These are phyloP conservation scores for Limosa lapponica DNA, from an alignment of 2,797 vertebrate species.

Conservation along the genomic window DNA sequence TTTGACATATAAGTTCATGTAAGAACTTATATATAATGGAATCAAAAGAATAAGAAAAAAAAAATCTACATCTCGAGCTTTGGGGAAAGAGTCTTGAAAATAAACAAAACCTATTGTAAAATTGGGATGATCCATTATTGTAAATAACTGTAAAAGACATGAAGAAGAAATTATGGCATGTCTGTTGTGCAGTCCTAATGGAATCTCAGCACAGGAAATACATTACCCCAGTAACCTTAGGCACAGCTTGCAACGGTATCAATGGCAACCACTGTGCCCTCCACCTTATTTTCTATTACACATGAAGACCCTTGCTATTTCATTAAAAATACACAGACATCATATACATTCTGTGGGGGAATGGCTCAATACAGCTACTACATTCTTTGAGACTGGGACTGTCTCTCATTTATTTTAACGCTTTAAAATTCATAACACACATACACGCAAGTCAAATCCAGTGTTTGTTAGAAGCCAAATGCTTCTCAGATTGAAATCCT, in stretches of 20 bases:
- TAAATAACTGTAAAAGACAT: neutral
- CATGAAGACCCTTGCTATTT: slow-evolving; percentile 18
- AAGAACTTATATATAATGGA: neutral
- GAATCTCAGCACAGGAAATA: neutral
- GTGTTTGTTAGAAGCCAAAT: slow-evolving; percentile 16
- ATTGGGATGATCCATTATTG: neutral
- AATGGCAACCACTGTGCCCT: slow-evolving; percentile 32
- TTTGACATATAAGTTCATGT: neutral
- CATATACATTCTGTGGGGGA: neutral
- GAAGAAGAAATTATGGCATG: slow-evolving; percentile 8
- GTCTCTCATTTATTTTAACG: neutral
- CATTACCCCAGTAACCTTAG: slow-evolving; percentile 43
- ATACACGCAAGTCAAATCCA: neutral
- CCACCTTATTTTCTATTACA: slow-evolving; percentile 41
- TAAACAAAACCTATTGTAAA: neutral
- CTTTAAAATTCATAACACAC: neutral
- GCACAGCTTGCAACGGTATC: neutral
- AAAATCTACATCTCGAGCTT: neutral
- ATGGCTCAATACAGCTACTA: neutral
- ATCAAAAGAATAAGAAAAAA: neutral
- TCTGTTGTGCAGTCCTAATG: slow-evolving; percentile 34
- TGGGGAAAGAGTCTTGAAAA: neutral
- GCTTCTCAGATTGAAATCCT: slow-evolving; percentile 27
- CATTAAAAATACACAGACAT: slow-evolving; percentile 35
- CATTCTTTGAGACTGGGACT: neutral